Base-by-base conservation (phyloP, 2,888 invertebrate genomes). In the Oscheius myriophilus region DNA sequence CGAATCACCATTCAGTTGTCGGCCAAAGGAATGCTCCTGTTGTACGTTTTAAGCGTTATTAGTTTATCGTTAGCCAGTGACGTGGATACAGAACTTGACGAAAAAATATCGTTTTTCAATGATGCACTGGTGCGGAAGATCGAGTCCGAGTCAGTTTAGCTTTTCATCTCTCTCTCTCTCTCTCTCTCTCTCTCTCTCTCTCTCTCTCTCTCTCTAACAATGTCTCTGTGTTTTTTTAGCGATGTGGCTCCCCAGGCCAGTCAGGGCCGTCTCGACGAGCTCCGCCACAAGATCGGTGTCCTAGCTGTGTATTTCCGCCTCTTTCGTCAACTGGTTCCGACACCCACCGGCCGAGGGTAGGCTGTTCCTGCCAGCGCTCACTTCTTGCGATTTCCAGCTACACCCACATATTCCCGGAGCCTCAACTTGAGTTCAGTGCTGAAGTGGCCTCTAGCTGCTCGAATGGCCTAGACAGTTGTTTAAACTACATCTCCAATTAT, bases 301-400 rank as follows among this genome's bases (percentile, higher is more conserved):
- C 33, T 77, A 12, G 74, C 73, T 1, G 64, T 67, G 3, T 77
- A 77, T 59, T 72, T 75, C 43, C 71, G 74, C 39, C 39, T 73
- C 41, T 58, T 69, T 26, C 74, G 73, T 41, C 67, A 64, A 26
- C 16, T 75, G 2, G 68, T 77, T 2, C 74, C 77, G 16, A 52
- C 49, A 26, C 21, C 26, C 4, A 18, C 52, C 9, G 41, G 18
- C 7, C 16, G 26, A 46, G 67, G 67, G 67, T 67, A 12, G 12
- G 46, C 4, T 6, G 18, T 23, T 18, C n/a, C 18, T 18, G 18
- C 11, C 14, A n/a, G 26, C 11, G 11, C 14, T 11, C n/a, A 26
- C 9, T 41, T 41, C 21, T 33, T 39, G 21, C 16, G 39, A 45
- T 41, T 59, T 58, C 23, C n/a, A 58, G 62, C 11, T 62, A 25